Conservation (phyloP, 2,113 vertebrate species). For the Tauraco erythrolophus region DNA sequence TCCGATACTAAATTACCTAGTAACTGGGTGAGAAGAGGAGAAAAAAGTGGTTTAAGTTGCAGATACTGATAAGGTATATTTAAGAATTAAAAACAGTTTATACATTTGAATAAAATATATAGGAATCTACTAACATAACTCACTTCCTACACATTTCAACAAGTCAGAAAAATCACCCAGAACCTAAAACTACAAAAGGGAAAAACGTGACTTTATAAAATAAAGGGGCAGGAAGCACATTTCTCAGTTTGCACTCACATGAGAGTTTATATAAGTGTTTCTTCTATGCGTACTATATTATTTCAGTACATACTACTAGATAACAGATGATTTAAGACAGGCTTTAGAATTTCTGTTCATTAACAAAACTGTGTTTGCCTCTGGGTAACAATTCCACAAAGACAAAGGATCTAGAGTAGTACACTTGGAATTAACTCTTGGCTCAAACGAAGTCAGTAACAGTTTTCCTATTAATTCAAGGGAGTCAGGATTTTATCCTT, state of each 20-base stretch:
- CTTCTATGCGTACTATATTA: background rate
- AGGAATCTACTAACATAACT: background rate
- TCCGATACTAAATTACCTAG: conserved; percentile 95
- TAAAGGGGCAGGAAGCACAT: background rate
- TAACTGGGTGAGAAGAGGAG: conserved; percentile 78
- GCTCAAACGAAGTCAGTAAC: background rate
- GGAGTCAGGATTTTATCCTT: background rate
- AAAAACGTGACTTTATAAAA: background rate
- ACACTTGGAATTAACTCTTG: background rate
- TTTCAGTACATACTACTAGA: background rate
- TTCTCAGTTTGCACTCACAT: background rate
- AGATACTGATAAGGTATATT: background rate
- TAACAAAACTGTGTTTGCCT: background rate
- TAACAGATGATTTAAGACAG: background rate
- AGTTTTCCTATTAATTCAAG: background rate
- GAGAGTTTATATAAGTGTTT: background rate
- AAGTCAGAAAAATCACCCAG: background rate
- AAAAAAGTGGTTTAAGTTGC: background rate
- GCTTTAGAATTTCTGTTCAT: background rate
- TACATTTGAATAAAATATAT: background rate
- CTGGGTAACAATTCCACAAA: background rate
- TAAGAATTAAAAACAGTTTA: background rate
- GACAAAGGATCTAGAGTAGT: background rate
- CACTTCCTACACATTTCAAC: background rate
- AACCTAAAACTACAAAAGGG: background rate